phyloP scores from a whole-genome alignment of 2,888 invertebrate genomes.

The Lithophane leautieri region DNA sequence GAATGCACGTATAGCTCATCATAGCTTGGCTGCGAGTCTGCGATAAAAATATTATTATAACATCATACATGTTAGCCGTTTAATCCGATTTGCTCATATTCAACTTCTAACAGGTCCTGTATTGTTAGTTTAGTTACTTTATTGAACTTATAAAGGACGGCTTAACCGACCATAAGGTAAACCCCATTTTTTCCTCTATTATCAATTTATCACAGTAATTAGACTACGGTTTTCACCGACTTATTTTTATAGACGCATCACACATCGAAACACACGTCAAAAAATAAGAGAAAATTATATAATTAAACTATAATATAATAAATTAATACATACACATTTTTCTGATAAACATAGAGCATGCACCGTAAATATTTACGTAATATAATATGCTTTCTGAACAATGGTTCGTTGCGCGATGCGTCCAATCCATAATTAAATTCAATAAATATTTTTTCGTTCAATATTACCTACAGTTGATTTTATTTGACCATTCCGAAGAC shows the following conservation, averaged over 20 bases:
- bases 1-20: too few species aligned
- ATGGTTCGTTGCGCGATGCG: not conserved
- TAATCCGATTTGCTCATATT: too few species aligned
- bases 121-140: too few species aligned
- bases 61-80: too few species aligned
- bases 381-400: constrained; percentile 1
- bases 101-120: too few species aligned
- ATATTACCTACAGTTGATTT: not conserved
- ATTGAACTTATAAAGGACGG: too few species aligned
- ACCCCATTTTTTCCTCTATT: not conserved
- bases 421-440: not conserved
- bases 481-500: not conserved
- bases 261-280: not conserved
- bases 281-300: not conserved
- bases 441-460: not conserved
- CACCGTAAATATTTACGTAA: not conserved
- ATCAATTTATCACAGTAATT: not conserved
- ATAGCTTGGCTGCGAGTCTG: too few species aligned
- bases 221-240: not conserved
- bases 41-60: too few species aligned
- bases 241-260: constrained; percentile 4
- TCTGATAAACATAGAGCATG: not conserved
- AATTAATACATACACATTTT: not conserved
- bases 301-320: not conserved
- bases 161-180: too few species aligned